A percentile compares a stretch with the other conserved stretches of the same genome.
Evolutionary conservation across 2,797 vertebrate genomes (phyloP).

Genomic region (Rhyacichthys aspro): DNA sequence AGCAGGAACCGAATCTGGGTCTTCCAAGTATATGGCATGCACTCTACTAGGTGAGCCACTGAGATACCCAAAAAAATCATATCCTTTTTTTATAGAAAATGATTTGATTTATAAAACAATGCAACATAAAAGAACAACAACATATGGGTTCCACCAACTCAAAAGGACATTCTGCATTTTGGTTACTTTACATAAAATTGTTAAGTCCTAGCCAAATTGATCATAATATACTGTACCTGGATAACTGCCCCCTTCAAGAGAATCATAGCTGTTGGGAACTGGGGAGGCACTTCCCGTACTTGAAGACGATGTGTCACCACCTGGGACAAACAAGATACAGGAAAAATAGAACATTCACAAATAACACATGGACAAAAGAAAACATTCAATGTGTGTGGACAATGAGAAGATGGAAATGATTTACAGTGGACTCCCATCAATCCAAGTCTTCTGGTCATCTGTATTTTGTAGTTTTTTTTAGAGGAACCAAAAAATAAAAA

Average conservation of each 20-base stretch:
- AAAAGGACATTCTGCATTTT: neutral
- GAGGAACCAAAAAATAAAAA: too few relatives aligned
- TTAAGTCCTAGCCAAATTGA: neutral
- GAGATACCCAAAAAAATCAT: too few relatives aligned
- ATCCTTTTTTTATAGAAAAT: too few relatives aligned
- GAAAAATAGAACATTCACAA: neutral
- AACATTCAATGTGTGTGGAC: neutral
- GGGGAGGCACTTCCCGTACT: constrained; percentile 93
- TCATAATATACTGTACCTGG: constrained; percentile 75
- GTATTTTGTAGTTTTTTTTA: too few relatives aligned
- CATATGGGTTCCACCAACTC: too few relatives aligned
- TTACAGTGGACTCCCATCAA: too few relatives aligned
- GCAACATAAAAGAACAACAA: too few relatives aligned
- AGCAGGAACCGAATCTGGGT: too few relatives aligned
- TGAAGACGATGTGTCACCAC: constrained; percentile 92
- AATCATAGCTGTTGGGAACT: constrained; percentile 90
- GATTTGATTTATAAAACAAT: neutral
- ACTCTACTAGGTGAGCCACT: too few relatives aligned
- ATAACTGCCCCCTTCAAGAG: constrained; percentile 91
- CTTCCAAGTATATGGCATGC: too few relatives aligned
- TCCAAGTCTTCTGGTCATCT: too few relatives aligned
- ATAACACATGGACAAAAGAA: neutral
- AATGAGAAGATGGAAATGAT: too few relatives aligned
- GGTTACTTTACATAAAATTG: neutral
- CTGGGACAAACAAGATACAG: constrained; percentile 63